These are phyloP conservation scores for Zelostemma sp. DNA, from an alignment of 1,140 invertebrate species.

Conservation along the genomic window DNA sequence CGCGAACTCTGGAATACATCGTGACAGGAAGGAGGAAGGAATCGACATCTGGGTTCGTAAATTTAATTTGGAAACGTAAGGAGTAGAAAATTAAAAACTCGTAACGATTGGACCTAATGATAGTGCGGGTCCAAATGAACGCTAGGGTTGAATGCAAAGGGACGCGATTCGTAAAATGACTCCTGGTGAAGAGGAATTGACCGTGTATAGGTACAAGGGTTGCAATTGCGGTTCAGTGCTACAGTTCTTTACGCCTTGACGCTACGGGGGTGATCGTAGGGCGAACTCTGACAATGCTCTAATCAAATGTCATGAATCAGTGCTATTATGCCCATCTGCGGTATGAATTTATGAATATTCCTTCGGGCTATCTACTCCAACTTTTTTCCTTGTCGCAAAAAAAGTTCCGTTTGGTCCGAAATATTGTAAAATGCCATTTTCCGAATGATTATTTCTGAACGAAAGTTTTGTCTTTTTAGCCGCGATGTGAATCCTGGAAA, in stretches of 20 bases:
- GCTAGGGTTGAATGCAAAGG: conserved; percentile 7
- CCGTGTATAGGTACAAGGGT: conserved; percentile 44
- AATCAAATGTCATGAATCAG: conserved; percentile 71
- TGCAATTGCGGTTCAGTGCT: conserved; percentile 27
- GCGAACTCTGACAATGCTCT: conserved; percentile 65
- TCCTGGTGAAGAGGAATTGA: conserved; percentile 36
- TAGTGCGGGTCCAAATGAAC: conserved; percentile 6
- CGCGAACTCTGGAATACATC: no score
- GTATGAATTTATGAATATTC: conserved; percentile 69
- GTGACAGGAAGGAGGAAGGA: no score
- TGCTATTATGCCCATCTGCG: conserved; percentile 68
- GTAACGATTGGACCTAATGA: conserved; percentile 26
- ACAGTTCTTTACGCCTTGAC: conserved; percentile 27
- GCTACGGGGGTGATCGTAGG: conserved; percentile 45
- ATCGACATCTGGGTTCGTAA: no score
- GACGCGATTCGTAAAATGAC: conserved; percentile 16
- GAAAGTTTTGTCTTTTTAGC: conserved; percentile 14
- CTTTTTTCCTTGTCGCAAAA: conserved; percentile 16
- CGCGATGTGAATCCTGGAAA: conserved; percentile 18
- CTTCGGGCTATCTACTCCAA: conserved; percentile 48
- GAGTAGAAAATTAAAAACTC: not conserved
- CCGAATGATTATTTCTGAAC: conserved; percentile 8
- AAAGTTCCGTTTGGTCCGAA: not conserved
- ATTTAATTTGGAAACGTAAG: no score
- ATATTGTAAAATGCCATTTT: not conserved